These are phyloP conservation scores for Brachionus rotundiformis DNA, from an alignment of 1,140 invertebrate species.

Conservation along the genomic window DNA sequence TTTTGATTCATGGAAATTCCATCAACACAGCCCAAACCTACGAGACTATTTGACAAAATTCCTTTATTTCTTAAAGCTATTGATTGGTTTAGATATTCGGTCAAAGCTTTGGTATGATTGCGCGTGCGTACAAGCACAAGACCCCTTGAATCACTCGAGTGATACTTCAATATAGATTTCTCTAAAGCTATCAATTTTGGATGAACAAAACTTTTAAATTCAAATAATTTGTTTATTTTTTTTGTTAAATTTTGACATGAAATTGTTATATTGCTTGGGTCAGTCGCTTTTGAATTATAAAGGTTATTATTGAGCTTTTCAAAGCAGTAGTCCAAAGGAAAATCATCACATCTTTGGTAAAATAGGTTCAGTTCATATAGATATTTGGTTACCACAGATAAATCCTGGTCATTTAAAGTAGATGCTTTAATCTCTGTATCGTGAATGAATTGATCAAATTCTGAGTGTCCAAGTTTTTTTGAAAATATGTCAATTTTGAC, in stretches of 20 bases:
- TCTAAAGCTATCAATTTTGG: not conserved
- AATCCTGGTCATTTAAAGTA: not conserved
- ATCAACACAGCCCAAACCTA: conserved; percentile 1
- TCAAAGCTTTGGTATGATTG: conserved; percentile 18
- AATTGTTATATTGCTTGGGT: not conserved
- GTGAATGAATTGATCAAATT: conserved; percentile 29
- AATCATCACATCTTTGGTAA: not conserved
- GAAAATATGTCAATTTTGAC: not conserved
- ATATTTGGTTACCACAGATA: not conserved
- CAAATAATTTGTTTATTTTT: not conserved
- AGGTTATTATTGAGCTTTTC: not conserved
- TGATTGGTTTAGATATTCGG: not conserved
- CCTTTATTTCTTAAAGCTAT: not conserved
- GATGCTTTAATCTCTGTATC: not conserved
- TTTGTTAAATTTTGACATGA: not conserved
- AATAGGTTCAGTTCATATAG: conserved; percentile 9
- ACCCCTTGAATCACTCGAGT: not conserved
- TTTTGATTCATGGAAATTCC: conserved; percentile 19
- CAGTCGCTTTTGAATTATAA: not conserved
- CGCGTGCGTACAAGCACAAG: conserved; percentile 13
- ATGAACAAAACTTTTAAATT: not conserved
- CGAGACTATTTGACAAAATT: not conserved
- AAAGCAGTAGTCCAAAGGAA: not conserved
- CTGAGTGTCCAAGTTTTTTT: not conserved
- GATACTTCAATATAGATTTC: not conserved